Evolutionary conservation across 2,797 vertebrate genomes (phyloP).

Genomic region (Microctenopoma lineatum): DNA sequence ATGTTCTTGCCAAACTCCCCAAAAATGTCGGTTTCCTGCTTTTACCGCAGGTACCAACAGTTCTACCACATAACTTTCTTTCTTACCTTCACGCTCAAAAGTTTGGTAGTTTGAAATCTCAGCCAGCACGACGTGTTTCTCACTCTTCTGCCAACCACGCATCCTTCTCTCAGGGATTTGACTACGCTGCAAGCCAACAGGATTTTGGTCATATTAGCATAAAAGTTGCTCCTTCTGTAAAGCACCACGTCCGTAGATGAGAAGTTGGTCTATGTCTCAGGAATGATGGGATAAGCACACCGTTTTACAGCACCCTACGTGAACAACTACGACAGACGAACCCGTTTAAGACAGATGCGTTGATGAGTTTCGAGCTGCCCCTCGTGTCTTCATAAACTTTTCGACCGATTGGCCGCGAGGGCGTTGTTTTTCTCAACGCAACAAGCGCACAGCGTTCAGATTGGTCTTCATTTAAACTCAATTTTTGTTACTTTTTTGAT

Average conservation of each 20-base stretch:
- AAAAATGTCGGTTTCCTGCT: not conserved
- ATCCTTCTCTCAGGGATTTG: slow-evolving; percentile 83
- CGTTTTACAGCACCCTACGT: not conserved
- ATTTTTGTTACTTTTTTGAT: no score
- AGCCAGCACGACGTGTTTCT: slow-evolving; percentile 66
- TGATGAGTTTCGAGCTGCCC: not conserved
- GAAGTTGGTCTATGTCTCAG: not conserved
- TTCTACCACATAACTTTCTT: not conserved
- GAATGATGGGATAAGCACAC: accelerated
- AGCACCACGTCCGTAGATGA: not conserved
- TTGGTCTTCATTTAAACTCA: slow-evolving; percentile 36
- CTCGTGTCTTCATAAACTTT: slow-evolving; percentile 15
- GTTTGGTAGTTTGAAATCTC: slow-evolving; percentile 72
- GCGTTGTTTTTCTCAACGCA: slow-evolving; percentile 36
- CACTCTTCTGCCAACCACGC: slow-evolving; percentile 67
- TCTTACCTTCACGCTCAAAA: slow-evolving; percentile 90
- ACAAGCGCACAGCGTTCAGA: slow-evolving; percentile 1
- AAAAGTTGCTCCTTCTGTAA: slow-evolving; percentile 9
- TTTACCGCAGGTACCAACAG: not conserved
- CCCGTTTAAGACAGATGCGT: not conserved
- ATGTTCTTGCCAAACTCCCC: not conserved
- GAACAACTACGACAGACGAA: not conserved
- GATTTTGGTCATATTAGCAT: slow-evolving; percentile 88
- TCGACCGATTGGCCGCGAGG: slow-evolving; percentile 21
- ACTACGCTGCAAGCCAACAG: slow-evolving; percentile 85